Conservation (phyloP, 2,888 invertebrate genomes). For the Drosophila pegasa region DNA sequence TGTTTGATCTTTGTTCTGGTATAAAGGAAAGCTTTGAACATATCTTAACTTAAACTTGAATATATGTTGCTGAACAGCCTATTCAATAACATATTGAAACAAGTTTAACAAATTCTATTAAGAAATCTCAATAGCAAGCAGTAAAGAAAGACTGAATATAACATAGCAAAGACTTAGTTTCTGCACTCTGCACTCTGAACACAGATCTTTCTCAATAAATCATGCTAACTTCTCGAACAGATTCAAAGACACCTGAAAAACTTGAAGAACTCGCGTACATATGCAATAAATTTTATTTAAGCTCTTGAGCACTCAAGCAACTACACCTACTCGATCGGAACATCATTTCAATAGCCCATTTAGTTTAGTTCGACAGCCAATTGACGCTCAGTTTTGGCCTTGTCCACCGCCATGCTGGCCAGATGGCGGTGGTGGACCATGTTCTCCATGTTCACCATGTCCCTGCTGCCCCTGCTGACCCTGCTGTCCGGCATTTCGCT, state of each 20-base stretch:
- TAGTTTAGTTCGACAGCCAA: not conserved
- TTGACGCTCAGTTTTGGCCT: slow-evolving; percentile 10
- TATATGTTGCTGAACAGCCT: too few relatives aligned
- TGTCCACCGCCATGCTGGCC: not conserved
- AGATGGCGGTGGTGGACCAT: slow-evolving; percentile 1
- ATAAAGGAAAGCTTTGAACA: too few relatives aligned
- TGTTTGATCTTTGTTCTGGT: too few relatives aligned
- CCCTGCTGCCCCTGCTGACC: slow-evolving; percentile 24
- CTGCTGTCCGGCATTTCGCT: slow-evolving; percentile 27
- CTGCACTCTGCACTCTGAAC: too few relatives aligned
- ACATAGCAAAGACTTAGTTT: too few relatives aligned
- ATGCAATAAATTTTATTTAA: slow-evolving; percentile 29
- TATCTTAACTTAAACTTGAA: not conserved
- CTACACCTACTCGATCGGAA: slow-evolving; percentile 6
- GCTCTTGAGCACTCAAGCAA: slow-evolving; percentile 19
- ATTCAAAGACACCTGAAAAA: not conserved
- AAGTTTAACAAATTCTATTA: too few relatives aligned
- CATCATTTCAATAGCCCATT: not conserved
- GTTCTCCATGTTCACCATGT: slow-evolving; percentile 32
- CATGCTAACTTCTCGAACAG: not conserved
- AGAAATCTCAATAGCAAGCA: too few relatives aligned
- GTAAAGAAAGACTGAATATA: too few relatives aligned
- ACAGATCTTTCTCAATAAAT: not conserved
- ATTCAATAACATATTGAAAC: too few relatives aligned
- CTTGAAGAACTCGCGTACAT: not conserved